Conservation (phyloP, 2,113 vertebrate species). For the Rattus rattus region DNA sequence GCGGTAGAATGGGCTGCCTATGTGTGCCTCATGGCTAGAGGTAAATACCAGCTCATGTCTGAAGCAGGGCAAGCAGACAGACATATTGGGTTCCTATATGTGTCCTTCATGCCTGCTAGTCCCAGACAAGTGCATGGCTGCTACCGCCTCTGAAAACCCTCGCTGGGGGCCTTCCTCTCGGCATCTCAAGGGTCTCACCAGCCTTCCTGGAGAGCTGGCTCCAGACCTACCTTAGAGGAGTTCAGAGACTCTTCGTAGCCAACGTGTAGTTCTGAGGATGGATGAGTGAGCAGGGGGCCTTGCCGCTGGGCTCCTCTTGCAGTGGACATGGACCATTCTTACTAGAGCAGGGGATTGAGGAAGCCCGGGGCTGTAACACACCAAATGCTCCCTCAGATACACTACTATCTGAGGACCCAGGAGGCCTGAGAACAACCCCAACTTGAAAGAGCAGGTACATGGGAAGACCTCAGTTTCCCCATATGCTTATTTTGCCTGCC, state of each 20-base stretch:
- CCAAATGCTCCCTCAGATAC: background rate
- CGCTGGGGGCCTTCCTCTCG: too few relatives aligned
- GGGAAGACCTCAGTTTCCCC: slow-evolving; percentile 27
- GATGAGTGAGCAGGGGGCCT: background rate
- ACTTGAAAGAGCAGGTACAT: fast-evolving
- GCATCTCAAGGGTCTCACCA: fast-evolving
- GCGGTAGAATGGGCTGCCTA: background rate
- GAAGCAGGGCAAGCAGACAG: background rate
- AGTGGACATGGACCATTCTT: background rate
- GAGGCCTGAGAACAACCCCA: background rate
- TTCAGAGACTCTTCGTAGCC: background rate
- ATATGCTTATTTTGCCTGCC: background rate
- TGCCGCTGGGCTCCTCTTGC: background rate
- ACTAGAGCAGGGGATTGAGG: background rate
- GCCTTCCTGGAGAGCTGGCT: background rate
- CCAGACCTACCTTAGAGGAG: background rate
- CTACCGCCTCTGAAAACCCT: background rate
- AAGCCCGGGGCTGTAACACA: background rate
- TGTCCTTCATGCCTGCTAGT: background rate
- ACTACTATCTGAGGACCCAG: background rate
- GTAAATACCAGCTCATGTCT: slow-evolving; percentile 16
- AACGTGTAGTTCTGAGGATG: background rate
- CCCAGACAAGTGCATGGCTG: background rate
- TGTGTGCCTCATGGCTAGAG: background rate
- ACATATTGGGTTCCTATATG: background rate